These are phyloP conservation scores for Brassicogethes aeneus DNA, from an alignment of 2,888 invertebrate species.

Conservation along the genomic window DNA sequence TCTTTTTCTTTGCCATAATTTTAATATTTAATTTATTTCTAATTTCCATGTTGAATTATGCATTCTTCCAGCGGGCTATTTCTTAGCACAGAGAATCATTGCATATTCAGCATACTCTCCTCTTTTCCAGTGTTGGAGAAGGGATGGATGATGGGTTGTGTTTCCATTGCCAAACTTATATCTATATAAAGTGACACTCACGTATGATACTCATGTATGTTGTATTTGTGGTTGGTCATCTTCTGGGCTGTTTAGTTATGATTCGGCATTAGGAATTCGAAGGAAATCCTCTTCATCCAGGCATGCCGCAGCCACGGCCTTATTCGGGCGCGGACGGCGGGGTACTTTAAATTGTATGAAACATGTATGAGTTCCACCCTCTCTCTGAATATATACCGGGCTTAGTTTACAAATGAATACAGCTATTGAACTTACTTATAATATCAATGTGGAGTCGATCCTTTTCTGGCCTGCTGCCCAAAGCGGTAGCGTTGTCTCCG, in stretches of 20 bases:
- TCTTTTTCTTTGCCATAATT: constrained; percentile 40
- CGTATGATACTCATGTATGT: not conserved
- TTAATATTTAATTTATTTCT: constrained; percentile 47
- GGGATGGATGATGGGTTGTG: too few species aligned
- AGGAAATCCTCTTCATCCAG: constrained; percentile 28
- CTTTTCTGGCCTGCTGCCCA: constrained; percentile 9
- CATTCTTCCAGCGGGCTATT: constrained; percentile 36
- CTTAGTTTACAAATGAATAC: constrained; percentile 62
- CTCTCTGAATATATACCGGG: constrained; percentile 39
- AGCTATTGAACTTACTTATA: constrained; percentile 64
- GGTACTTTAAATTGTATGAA: constrained; percentile 51
- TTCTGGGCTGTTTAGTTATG: constrained; percentile 1
- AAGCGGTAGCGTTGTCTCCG: constrained; percentile 4
- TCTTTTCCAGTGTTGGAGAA: constrained; percentile 8
- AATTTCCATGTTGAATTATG: constrained; percentile 45
- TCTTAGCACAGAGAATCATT: constrained; percentile 28
- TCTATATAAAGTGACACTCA: too few species aligned
- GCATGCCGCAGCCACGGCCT: not conserved
- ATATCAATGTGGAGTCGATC: constrained; percentile 52
- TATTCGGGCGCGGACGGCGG: constrained; percentile 17
- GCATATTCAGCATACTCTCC: constrained; percentile 34
- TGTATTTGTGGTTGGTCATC: constrained; percentile 1
- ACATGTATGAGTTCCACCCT: constrained; percentile 49
- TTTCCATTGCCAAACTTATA: too few species aligned
- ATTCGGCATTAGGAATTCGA: constrained; percentile 16